Evolutionary conservation across 2,113 vertebrate species (phyloP), one percentile per base, ranked within the genome.

Genomic region (Salvelinus alpinus): DNA sequence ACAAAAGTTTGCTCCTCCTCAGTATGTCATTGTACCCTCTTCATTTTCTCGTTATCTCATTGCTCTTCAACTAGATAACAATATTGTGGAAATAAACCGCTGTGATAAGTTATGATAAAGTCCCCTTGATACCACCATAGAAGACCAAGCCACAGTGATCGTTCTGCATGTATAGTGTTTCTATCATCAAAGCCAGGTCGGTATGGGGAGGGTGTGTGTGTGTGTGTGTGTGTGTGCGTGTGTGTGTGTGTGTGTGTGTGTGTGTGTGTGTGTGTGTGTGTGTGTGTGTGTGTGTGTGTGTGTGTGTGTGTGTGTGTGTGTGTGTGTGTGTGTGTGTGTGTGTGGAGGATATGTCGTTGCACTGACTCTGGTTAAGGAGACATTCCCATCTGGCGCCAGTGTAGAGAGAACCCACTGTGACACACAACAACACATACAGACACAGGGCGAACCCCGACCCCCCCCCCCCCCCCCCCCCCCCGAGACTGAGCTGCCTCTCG

Each of bases 321-420:
- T 29, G 27, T 29, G 89, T 85, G 88, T 90, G 90, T 64, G n/a
- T 12, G 6, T 7, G 34, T 29, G 89, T 86, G 88, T 90, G 90
- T 62, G 20, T 22, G 86, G 82, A 88, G 86, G 89, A 86, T 89
- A 89, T 88, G 87, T 90, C 86, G 84, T 12, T 31, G 65, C 16
- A 85, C 80, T 87, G 89, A 84, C 81, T 89, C 78, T 87, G 88
- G 88, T 88, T 88, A 89, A 90, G 88, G 83, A 90, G 87, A 86
- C 91, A 92, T 94, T 93, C 92, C 91, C 91, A 92, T 87, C 92
- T 92, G 92, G 93, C 91, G 92, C 92, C 93, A 93, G 91, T 69
- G 84, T 86, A 87, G 81, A 88, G 86, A 88, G 90, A 92, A 92
- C 92, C 91, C 91, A 93, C 90, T 91, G 93, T 91, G 88, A 87